A percentile compares a stretch with the other conserved stretches of the same genome.
Conservation (phyloP, 2,113 vertebrate genomes). For the Girardinichthys multiradiatus region DNA sequence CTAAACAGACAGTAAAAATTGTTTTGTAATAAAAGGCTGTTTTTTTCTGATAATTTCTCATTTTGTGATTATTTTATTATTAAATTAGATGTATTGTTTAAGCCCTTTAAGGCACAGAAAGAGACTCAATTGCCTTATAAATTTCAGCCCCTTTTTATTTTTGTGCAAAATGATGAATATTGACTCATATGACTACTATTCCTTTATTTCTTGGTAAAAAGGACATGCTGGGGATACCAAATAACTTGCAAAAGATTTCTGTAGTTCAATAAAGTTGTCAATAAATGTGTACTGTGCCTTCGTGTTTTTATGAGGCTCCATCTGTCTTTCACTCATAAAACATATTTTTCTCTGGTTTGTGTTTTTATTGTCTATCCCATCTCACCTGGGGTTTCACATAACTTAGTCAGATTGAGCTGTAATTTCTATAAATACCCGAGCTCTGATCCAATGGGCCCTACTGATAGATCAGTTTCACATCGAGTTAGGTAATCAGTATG, state of each 20-base stretch:
- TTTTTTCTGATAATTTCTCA: too few relatives aligned
- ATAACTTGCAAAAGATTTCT: background rate
- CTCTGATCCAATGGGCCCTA: constrained; percentile 2
- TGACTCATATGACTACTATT: background rate
- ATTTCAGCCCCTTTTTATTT: background rate
- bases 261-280: background rate
- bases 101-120: background rate
- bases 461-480: background rate
- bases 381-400: background rate
- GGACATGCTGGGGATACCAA: background rate
- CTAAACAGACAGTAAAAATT: too few relatives aligned
- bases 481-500: too few relatives aligned
- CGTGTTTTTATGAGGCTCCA: constrained; percentile 1
- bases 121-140: background rate
- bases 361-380: constrained; percentile 14
- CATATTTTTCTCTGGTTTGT: background rate
- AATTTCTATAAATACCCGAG: constrained; percentile 6
- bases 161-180: background rate
- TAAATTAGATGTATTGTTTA: background rate
- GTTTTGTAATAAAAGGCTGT: too few relatives aligned
- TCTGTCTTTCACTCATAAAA: background rate
- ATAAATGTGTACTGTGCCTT: constrained; percentile 6
- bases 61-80: too few relatives aligned
- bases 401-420: constrained; percentile 12
- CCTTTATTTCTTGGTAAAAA: constrained; percentile 4